phyloP scores from a whole-genome alignment of 2,113 vertebrate genomes.

The Shinisaurus crocodilurus region DNA sequence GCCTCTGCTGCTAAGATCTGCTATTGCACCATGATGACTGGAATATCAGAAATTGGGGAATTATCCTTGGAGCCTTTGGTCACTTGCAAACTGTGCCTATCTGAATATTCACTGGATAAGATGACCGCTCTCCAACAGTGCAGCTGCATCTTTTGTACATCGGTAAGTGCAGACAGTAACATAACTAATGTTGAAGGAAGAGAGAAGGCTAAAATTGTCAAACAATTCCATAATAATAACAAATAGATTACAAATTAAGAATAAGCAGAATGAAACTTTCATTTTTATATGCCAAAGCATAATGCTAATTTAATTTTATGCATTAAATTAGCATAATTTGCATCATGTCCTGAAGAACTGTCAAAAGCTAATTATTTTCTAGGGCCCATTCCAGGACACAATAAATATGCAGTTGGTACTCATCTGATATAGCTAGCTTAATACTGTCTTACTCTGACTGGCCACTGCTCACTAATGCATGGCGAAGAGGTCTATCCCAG shows the following conservation, averaged over 20 bases:
- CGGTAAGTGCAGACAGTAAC: slow-evolving; percentile 74
- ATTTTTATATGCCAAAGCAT: background rate
- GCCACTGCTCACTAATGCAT: background rate
- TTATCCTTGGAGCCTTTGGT: slow-evolving; percentile 70
- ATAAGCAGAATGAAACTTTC: background rate
- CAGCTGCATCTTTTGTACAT: slow-evolving; percentile 89
- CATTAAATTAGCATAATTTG: too few species aligned
- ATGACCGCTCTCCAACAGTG: slow-evolving; percentile 87
- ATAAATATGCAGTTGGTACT: background rate
- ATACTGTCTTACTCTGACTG: background rate
- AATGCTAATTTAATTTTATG: background rate
- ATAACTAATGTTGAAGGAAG: background rate
- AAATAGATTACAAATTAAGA: background rate
- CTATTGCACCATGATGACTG: slow-evolving; percentile 77
- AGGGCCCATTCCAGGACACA: background rate
- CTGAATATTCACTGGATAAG: slow-evolving; percentile 82
- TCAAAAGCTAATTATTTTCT: background rate
- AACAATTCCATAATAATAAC: background rate
- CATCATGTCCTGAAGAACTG: background rate
- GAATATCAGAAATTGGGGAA: slow-evolving; percentile 68
- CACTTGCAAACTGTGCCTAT: slow-evolving; percentile 94
- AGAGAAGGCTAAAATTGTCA: background rate
- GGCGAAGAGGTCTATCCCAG: background rate
- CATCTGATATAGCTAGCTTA: background rate
- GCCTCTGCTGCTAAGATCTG: slow-evolving; percentile 58